phyloP scores from a whole-genome alignment of 2,113 vertebrate species.

The Mus pahari region DNA sequence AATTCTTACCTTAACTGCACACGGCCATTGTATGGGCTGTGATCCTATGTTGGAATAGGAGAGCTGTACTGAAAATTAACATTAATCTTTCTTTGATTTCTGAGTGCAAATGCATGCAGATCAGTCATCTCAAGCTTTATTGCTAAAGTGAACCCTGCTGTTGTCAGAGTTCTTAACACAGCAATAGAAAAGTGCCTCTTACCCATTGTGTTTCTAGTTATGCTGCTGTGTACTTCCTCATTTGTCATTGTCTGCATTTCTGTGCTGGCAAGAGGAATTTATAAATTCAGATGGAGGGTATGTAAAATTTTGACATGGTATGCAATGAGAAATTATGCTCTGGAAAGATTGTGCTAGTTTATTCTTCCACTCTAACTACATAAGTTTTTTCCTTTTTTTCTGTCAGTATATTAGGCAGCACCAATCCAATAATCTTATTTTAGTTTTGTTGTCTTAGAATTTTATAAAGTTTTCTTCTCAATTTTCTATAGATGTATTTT shows the following conservation, averaged over 20 bases:
- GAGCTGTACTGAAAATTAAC: background rate
- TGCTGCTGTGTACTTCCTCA: background rate
- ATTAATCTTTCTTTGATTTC: background rate
- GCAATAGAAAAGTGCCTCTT: background rate
- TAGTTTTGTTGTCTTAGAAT: background rate
- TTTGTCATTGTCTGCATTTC: background rate
- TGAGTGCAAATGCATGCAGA: background rate
- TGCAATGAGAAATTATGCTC: background rate
- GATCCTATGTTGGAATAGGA: background rate
- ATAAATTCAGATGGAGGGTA: background rate
- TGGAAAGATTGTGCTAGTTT: background rate
- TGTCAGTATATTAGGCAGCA: background rate
- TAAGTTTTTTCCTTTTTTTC: background rate
- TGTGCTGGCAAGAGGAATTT: slow-evolving; percentile 17
- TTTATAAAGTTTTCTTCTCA: background rate
- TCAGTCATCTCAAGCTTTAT: background rate
- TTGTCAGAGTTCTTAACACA: background rate
- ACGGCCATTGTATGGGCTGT: background rate
- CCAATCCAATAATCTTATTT: background rate
- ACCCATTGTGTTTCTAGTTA: slow-evolving; percentile 19
- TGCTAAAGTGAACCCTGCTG: background rate
- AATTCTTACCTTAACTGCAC: too few species aligned
- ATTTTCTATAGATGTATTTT: background rate
- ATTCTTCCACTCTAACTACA: background rate
- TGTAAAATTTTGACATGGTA: background rate